These are phyloP conservation scores for Sebastes baramenuke DNA, from an alignment of 2,797 vertebrate species.

Conservation along the genomic window DNA sequence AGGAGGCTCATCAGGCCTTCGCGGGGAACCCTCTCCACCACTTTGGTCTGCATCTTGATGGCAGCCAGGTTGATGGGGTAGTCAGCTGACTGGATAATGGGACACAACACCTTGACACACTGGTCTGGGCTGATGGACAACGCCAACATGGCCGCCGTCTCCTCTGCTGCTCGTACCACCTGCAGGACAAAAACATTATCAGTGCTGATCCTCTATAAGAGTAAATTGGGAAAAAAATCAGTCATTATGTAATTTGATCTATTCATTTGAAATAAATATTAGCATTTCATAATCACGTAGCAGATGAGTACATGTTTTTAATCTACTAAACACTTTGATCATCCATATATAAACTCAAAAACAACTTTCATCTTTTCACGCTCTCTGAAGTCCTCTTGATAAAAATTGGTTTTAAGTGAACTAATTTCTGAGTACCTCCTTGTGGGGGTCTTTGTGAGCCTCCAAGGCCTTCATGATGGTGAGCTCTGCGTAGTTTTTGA, in stretches of 20 bases:
- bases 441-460: constrained; percentile 96
- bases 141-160: constrained; percentile 93
- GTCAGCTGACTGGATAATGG: constrained; percentile 97
- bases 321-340: background rate
- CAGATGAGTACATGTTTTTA: background rate
- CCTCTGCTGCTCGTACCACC: constrained; percentile 95
- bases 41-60: constrained; percentile 98
- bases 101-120: constrained; percentile 97
- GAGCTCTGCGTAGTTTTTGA: constrained; percentile 98
- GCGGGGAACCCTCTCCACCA: constrained; percentile 91
- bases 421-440: constrained; percentile 84
- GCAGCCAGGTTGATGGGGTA: constrained; percentile 97
- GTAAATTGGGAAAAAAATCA: background rate
- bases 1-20: constrained; percentile 89
- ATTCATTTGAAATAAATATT: background rate
- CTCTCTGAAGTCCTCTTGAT: background rate
- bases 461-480: constrained; percentile 98
- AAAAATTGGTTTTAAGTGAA: background rate
- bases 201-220: background rate
- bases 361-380: background rate
- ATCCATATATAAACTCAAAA: background rate
- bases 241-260: background rate
- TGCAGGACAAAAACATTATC: constrained; percentile 52
- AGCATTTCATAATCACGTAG: background rate
- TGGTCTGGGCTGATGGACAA: constrained; percentile 95